phyloP scores from a whole-genome alignment of 2,888 invertebrate genomes.

The Tryphoninae sp. region DNA sequence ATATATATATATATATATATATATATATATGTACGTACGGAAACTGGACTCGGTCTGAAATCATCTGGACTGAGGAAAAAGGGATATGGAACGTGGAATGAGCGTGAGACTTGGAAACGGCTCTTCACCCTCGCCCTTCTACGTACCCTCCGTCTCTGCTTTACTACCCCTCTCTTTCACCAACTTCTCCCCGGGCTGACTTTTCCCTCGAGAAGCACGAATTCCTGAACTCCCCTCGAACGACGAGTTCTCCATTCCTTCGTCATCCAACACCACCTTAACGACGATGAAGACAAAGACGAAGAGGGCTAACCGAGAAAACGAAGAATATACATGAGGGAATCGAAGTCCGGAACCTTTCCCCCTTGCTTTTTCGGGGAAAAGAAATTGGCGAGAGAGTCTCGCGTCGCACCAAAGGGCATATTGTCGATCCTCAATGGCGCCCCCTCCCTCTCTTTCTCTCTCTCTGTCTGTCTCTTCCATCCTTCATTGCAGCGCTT shows the following conservation, averaged over 20 bases:
- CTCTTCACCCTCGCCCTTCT: constrained; percentile 52
- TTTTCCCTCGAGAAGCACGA: constrained; percentile 44
- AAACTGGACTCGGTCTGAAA: constrained; percentile 38
- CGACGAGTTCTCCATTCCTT: constrained; percentile 45
- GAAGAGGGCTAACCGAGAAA: background rate
- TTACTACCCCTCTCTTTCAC: background rate
- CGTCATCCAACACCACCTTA: constrained; percentile 26
- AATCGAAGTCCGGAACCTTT: constrained; percentile 20
- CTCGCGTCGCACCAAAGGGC: constrained; percentile 44
- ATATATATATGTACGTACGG: constrained; percentile 6
- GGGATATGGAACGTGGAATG: constrained; percentile 43
- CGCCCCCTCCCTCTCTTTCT: constrained; percentile 3
- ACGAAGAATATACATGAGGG: background rate
- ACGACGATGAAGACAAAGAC: constrained; percentile 45
- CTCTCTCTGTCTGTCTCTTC: constrained; percentile 6
- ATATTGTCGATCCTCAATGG: constrained; percentile 55
- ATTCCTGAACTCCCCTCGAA: constrained; percentile 52
- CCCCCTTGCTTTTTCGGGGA: constrained; percentile 35
- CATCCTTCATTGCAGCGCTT: constrained; percentile 8
- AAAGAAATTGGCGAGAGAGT: constrained; percentile 57
- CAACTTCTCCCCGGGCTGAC: constrained; percentile 17
- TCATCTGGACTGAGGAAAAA: constrained; percentile 47
- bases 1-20: background rate
- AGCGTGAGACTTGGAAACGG: constrained; percentile 43
- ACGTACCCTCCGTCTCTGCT: constrained; percentile 20